These are phyloP conservation scores for Siniperca knerii DNA, from an alignment of 2,113 vertebrate species.

Conservation along the genomic window DNA sequence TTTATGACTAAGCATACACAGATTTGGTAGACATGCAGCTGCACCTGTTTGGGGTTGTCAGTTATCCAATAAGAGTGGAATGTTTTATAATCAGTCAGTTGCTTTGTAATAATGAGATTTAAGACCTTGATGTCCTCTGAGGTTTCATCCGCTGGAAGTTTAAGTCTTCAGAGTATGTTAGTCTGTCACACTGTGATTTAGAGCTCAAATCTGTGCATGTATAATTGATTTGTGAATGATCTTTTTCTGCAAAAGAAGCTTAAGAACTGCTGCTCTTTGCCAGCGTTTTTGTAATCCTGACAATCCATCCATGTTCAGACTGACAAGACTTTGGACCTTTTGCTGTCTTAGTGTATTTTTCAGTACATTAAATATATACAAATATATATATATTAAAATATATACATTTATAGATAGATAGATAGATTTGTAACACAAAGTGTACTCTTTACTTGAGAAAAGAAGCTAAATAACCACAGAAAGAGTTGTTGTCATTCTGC, in stretches of 20 bases:
- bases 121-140: background rate
- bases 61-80: background rate
- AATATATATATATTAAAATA: too few species aligned
- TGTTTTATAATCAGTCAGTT: slow-evolving; percentile 4
- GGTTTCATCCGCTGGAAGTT: slow-evolving; percentile 23
- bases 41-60: slow-evolving; percentile 10
- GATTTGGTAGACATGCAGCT: background rate
- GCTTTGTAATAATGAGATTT: slow-evolving; percentile 14
- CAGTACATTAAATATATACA: background rate
- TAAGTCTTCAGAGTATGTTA: background rate
- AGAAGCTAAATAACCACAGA: background rate
- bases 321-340: background rate
- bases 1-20: slow-evolving; percentile 2
- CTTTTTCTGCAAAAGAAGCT: background rate
- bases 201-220: slow-evolving; percentile 20
- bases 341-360: background rate
- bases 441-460: too few species aligned
- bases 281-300: slow-evolving; percentile 7
- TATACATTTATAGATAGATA: too few species aligned
- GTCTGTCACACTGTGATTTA: slow-evolving; percentile 29
- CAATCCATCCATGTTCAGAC: background rate
- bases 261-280: background rate
- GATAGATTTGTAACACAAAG: too few species aligned
- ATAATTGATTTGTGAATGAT: slow-evolving; percentile 31
- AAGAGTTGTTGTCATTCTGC: background rate